Base-by-base conservation (phyloP, 1,140 invertebrate genomes). In the Meloidogyne chitwoodi region DNA sequence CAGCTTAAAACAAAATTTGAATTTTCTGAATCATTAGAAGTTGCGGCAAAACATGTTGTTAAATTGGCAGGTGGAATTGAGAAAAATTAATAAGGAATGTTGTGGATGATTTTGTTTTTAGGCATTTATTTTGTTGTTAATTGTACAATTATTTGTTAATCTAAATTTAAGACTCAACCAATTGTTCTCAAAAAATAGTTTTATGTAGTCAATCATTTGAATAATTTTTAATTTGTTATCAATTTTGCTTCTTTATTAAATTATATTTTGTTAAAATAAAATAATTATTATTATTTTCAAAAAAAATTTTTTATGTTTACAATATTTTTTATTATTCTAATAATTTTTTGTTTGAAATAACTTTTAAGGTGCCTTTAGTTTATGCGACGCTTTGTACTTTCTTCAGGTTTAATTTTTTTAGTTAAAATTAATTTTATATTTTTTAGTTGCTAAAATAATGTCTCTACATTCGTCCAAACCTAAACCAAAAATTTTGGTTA, bases 1-100 rank as follows among this genome's bases (percentile, higher is more conserved):
- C 88, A 98, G 75, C 27, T 38, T 56, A 22, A 56, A 61, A 24
- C 24, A 56, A 94, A 94, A 88, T 97, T 98, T 87, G 90, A 97
- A 77, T 93, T 95, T n/a, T 92, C 93, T 84, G 94, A 98, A 88
- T 94, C 96, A 90, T 90, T 98, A 48, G 95, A 98, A 87, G 95
- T 97, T 89, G 95, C 96, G 56, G 91, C 93, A 85, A 91, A 97
- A 75, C 41, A 56, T 24, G 71, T 64, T 16, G 71, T 73, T 10
- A 22, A 63, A 34, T 26, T 73, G 14, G 24, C 71, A 4, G 38
- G 38, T 0, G 10, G 10, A 38, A 24, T n/a, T 16, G 34, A 24
- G 0, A 1, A 41, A 29, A 14, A n/a, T n/a, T n/a, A n/a, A n/a
- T n/a, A 56, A 63, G 24, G 11, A 26, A 12, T 24, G 22, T n/a